Evolutionary conservation across 2,888 invertebrate species (phyloP), one percentile per base, ranked within the genome.

Genomic region (Acanthacorydalis orientalis): DNA sequence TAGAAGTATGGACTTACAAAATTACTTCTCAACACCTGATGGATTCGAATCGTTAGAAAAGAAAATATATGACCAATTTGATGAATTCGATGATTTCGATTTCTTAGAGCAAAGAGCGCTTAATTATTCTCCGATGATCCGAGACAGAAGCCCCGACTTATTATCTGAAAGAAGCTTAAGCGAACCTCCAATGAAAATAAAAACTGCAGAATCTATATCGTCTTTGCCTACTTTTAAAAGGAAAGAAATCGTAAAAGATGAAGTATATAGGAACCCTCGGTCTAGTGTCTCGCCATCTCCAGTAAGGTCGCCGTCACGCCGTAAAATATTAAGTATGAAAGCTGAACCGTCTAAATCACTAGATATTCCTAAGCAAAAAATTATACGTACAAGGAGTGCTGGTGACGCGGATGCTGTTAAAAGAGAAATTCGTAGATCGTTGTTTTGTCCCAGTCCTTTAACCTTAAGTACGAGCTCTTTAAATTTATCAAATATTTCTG

Each of bases 301-400:
- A 11, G 62, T 75, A 43, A 69, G 80, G 50, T 81, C 81, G 0
- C 80, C 82, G 1, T 78, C 80, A 0, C 74, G 73, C 54, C 70
- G 81, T 10, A 75, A 77, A 50, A 80, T 81, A 51, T 72, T 77
- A 53, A 71, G 63, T 54, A 66, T 67, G 15, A 67, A 70, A 52
- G 60, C 57, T 39, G 70, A 64, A 55, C 59, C 59, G 40, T 54
- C 60, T 7, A 62, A 67, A 53, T 59, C 61, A 42, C 58, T 64
- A 39, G 61, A 59, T n/a, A 59, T 60, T 35, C 47, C 60, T 49
- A 62, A 60, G 8, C 68, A 63, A 54, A 74, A 70, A 56, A 59
- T 71, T 10, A 64, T 69, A 46, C 65, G 82, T 35, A 78, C 83
- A 1, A 73, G 75, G 52, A 83, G 83, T 57, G 74, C 78, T 2